A percentile compares a stretch with the other conserved stretches of the same genome.
These are phyloP conservation scores for Cotesia vestalis DNA, from an alignment of 1,140 invertebrate genomes.

Conservation along the genomic window DNA sequence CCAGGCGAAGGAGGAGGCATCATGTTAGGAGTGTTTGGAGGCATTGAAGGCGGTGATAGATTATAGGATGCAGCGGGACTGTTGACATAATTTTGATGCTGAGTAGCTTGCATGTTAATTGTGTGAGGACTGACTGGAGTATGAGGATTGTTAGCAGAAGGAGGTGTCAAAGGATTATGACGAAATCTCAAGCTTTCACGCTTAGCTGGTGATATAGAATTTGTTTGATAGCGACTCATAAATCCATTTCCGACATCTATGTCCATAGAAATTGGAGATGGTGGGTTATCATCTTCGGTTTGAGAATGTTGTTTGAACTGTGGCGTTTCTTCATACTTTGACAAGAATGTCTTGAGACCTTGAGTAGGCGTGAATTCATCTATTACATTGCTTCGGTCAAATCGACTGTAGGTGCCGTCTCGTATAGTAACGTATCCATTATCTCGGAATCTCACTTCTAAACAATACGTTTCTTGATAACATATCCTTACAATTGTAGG, in stretches of 20 bases:
- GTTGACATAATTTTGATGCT: conserved; percentile 71
- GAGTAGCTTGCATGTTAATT: conserved; percentile 65
- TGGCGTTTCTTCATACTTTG: conserved; percentile 90
- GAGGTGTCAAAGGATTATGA: conserved; percentile 77
- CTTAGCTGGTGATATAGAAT: conserved; percentile 75
- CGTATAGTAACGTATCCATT: conserved; percentile 90
- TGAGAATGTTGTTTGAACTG: conserved; percentile 81
- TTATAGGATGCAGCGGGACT: conserved; percentile 82
- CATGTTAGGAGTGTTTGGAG: conserved; percentile 77
- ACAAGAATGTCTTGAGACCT: conserved; percentile 90
- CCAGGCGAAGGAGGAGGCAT: conserved; percentile 82
- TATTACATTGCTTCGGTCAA: conserved; percentile 88
- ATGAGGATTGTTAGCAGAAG: conserved; percentile 84
- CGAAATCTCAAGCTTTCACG: conserved; percentile 76
- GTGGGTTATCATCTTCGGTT: conserved; percentile 95
- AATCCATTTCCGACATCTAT: conserved; percentile 64
- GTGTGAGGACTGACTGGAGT: conserved; percentile 86
- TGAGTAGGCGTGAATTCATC: conserved; percentile 93
- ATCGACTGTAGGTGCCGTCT: conserved; percentile 93
- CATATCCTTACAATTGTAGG: conserved; percentile 85
- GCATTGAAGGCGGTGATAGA: conserved; percentile 81
- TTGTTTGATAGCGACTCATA: conserved; percentile 69
- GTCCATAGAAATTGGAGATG: conserved; percentile 87
- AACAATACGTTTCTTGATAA: conserved; percentile 90
- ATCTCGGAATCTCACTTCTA: conserved; percentile 87